Evolutionary conservation across 35 echinoderm and acorn worm genomes (phyloP), one percentile per base, ranked within the genome.

Genomic region (Stichopus chloronotus): DNA sequence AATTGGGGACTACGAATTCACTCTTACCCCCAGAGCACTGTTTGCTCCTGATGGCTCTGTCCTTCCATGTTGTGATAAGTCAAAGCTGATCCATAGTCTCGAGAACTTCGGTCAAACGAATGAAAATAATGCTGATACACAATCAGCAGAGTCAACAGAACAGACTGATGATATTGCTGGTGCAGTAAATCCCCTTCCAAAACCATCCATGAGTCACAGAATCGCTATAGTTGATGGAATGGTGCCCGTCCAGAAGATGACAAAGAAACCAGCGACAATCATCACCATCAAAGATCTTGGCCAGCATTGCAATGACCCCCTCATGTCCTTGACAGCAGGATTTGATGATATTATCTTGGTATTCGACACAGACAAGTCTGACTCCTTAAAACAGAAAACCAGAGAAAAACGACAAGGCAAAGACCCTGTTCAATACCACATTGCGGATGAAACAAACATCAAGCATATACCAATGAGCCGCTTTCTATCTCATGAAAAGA

Each of bases 51-150:
- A 95, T 92, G 90, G 94, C 8, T 92, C 9, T 60, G 86, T 3
- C n/a, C n/a, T n/a, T n/a, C 23, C 78, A 87, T 92, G 90, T 19
- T 78, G 53, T 92, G 94, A 92, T 60, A 95, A 92, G 90, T 95
- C 90, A 21, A 95, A 92, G 94, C 58, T 94, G 53, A 94, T 94
- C n/a, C 94, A 94, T 86, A 9, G 9, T 52, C 22, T 94, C 13
- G 72, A 94, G 76, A 90, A 71, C 8, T 25, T 71, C 1, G 63
- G 88, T n/a, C 55, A 54, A 90, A 54, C 20, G 4, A 55, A 3
- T 55, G 61, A 77, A 53, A 55, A 74, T 72, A 54, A 12, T 55
- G 72, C 69, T 74, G 30, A 90, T 43, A 1, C 63, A 90, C 60
- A 90, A 43, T 5, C 78, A 81, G 24, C 78, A 81, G 43, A 81